Base-by-base conservation (phyloP, 2,113 vertebrate species). In the Daphoenositta chrysoptera region DNA sequence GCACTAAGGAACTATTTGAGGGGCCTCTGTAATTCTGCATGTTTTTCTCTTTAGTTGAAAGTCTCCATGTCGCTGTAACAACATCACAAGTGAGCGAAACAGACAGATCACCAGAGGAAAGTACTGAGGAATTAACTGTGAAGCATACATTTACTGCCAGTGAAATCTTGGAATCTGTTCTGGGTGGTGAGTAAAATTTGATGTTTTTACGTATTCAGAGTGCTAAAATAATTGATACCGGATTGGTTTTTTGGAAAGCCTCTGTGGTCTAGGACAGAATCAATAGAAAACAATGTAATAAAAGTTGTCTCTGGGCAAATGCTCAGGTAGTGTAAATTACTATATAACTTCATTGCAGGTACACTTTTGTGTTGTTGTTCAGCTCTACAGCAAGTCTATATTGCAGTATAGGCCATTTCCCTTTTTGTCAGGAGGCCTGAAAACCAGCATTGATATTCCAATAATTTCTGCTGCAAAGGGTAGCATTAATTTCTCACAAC, bases 11-110 rank as follows among this genome's bases (percentile, higher is more conserved):
- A 1, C 26, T 50, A 9, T 66, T 87, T 58, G 44, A 50, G 33
- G 6, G 24, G 1, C n/a, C 10, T 70, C n/a, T 60, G 28, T 73
- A 75, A 93, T 66, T 70, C 31, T 69, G 31, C 6, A 9, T 73
- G 26, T 90, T 82, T 78, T 83, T 9, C 13, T 78, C 54, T 77
- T 33, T 53, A 98, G 98, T 97, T 26, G 98, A 98, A 96, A 98
- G 83, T 81, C 98, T 98, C 9, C 97, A 76, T 7, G 64, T 90
- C 2, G 87, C 98, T 42, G 90, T 98, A 93, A 97, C 12, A 16
- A 94, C 95, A 47, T 96, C 97, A 42, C 97, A 98, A 94, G 22
- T 57, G 42, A 96, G 78, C 0, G 83, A 97, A 18, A 35, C 35
- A 7, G 75, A 69, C 31, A 76, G 14, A 18, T 50, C 72, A 24